Evolutionary conservation across 2,113 vertebrate species (phyloP).

Genomic region (Microcebus lehilahytsara): DNA sequence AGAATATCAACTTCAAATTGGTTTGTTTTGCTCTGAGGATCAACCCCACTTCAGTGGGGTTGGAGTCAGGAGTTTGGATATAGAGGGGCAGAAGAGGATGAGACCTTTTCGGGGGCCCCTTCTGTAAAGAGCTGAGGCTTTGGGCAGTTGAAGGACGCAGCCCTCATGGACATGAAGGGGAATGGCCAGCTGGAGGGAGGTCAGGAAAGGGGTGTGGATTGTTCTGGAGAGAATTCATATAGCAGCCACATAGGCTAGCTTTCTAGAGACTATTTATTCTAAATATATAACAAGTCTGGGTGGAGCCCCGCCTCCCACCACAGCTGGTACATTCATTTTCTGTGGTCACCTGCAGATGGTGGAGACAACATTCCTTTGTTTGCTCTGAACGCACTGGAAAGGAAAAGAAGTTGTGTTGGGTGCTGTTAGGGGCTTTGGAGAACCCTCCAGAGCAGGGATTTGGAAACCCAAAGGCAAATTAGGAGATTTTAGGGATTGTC

Average conservation of each 20-base stretch:
- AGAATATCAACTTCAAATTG: background rate
- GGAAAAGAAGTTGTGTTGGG: background rate
- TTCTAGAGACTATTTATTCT: background rate
- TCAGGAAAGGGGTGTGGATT: background rate
- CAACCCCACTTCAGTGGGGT: background rate
- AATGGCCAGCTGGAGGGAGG: too few species aligned
- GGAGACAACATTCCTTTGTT: background rate
- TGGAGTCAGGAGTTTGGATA: background rate
- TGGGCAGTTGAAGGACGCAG: too few species aligned
- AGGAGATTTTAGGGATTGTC: background rate
- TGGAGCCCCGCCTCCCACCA: background rate
- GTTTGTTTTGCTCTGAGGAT: background rate
- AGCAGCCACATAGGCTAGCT: background rate
- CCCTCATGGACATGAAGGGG: background rate
- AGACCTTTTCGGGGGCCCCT: fast-evolving
- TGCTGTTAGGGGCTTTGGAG: background rate
- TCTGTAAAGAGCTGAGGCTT: background rate
- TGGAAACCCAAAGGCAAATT: background rate
- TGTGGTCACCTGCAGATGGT: background rate
- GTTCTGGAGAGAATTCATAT: too few species aligned
- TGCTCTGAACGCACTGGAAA: background rate
- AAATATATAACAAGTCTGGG: background rate
- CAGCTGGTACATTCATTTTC: background rate
- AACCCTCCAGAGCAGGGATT: background rate
- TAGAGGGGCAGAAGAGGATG: background rate